phyloP scores from a whole-genome alignment of 2,888 invertebrate genomes.

The Parelbella ahira region DNA sequence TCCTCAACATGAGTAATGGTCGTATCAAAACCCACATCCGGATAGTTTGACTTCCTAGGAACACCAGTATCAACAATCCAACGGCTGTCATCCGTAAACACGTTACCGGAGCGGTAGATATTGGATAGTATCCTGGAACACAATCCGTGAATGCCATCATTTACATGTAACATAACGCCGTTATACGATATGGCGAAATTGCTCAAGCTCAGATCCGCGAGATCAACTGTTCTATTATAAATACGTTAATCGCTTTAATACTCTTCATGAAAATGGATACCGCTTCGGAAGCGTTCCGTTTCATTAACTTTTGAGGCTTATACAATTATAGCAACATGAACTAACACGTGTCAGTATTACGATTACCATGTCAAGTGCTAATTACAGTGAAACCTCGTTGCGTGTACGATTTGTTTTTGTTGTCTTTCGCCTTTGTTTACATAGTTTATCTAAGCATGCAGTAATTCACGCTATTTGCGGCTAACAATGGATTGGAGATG shows the following conservation, averaged over 20 bases:
- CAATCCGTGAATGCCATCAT: constrained; percentile 17
- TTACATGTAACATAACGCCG: constrained; percentile 12
- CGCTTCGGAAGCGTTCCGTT: constrained; percentile 17
- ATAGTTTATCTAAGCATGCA: constrained; percentile 1
- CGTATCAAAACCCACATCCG: constrained; percentile 6
- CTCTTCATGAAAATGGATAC: constrained; percentile 2
- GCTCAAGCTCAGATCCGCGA: constrained; percentile 13
- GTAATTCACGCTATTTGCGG: too few relatives aligned
- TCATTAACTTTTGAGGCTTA: constrained; percentile 14
- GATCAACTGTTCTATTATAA: constrained; percentile 13
- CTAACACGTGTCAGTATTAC: constrained; percentile 8
- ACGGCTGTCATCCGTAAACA: constrained; percentile 21
- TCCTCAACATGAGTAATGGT: not conserved
- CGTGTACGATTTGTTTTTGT: constrained; percentile 1
- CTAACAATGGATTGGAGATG: too few relatives aligned
- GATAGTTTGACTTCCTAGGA: constrained; percentile 12
- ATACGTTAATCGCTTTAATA: constrained; percentile 12
- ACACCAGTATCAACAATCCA: not conserved
- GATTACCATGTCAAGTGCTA: not conserved
- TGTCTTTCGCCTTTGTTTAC: constrained; percentile 9
- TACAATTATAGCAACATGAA: constrained; percentile 8
- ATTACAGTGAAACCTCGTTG: constrained; percentile 1
- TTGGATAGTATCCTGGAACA: constrained; percentile 22
- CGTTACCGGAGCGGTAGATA: constrained; percentile 8
- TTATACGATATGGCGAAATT: constrained; percentile 14